phyloP scores from a whole-genome alignment of 2,113 vertebrate genomes.

The Silurus asotus region DNA sequence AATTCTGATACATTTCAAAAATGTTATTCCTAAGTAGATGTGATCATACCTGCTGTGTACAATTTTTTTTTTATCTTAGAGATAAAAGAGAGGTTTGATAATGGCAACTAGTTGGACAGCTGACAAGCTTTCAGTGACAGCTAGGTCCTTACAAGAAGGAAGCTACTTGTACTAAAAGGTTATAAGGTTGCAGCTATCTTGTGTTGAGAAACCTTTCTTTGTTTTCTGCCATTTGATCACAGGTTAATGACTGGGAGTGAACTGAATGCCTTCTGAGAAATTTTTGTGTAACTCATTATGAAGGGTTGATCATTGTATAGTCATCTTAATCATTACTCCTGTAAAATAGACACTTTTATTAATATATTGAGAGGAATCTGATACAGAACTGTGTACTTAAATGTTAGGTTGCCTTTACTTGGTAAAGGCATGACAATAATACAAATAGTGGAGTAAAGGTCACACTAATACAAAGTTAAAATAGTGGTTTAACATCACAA shows the following conservation, averaged over 20 bases:
- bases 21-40: no score
- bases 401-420: background rate
- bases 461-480: background rate
- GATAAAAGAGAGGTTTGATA: no score
- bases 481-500: background rate
- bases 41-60: no score
- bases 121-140: background rate
- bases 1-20: no score
- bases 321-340: background rate
- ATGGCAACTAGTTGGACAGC: no score
- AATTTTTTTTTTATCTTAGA: no score
- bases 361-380: background rate
- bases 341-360: background rate
- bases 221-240: slow-evolving; percentile 1
- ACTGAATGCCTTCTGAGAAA: background rate
- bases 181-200: background rate
- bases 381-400: background rate
- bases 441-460: background rate
- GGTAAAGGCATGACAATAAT: background rate
- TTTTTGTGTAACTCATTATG: background rate
- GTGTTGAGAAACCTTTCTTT: slow-evolving; percentile 1
- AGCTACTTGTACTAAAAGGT: background rate
- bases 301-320: background rate
- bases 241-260: slow-evolving; percentile 17
- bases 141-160: background rate